Base-by-base conservation (phyloP, 2,888 invertebrate species). In the Luperina testacea region DNA sequence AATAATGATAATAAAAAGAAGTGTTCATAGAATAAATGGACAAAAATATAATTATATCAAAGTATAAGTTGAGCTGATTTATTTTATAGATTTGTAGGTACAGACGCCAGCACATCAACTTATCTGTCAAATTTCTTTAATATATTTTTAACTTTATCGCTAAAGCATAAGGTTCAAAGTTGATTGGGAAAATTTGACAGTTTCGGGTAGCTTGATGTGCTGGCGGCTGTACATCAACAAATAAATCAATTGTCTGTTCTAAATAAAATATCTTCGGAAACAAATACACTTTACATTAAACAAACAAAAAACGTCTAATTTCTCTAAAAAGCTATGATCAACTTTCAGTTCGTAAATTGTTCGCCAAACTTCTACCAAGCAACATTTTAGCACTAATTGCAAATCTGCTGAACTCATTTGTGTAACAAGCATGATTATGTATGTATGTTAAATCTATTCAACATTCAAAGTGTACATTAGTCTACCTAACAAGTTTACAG, bases 401-500 rank as follows among this genome's bases (percentile, higher is more conserved):
- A 72, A 74, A 64, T 72, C 59, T 80, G 57, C 63, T 74, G 63
- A 83, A 74, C 61, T 27, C 63, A 32, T 72, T 78, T 59, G 59
- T 69, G 48, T 75, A 38, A 65, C 71, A 74, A 74, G 65, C 61
- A 8, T 65, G 48, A 75, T 75, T 78, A 71, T 64, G 63, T 65
- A 75, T 65, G 74, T 71, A 67, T 72, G 67, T 69, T 68, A 78
- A 68, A 79, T 70, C 24, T 76, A 76, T 77, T 79, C 72, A 72
- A 75, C 69, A 57, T 81, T 75, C 64, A 63, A 38, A 82, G 65
- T 68, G 51, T 71, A 77, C 77, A 77, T 77, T 85, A 75, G 80
- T 79, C 76, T 45, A 57, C 70, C 51, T 80, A 77, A 78, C 78
- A 77, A 87, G 72, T 70, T 81, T 57, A 74, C 48, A 74, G 72